Evolutionary conservation across 2,113 vertebrate genomes (phyloP).

Genomic region (Gymnorhina tibicen): DNA sequence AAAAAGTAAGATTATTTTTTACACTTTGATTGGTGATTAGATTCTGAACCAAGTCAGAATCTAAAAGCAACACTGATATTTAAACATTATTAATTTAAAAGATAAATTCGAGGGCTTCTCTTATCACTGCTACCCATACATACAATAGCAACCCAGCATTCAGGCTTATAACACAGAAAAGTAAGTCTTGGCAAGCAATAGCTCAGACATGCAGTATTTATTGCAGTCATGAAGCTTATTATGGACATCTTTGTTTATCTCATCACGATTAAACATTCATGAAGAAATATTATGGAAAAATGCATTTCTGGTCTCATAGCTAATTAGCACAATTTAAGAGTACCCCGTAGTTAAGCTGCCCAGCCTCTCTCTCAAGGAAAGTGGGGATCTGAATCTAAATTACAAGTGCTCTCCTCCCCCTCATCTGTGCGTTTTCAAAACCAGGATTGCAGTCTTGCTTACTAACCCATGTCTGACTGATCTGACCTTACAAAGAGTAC

Average conservation of each 20-base stretch:
- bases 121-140: neutral
- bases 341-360: neutral
- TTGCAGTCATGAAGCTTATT: neutral
- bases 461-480: neutral
- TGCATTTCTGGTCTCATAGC: neutral
- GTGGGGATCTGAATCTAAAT: neutral
- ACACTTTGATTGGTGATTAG: neutral
- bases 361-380: neutral
- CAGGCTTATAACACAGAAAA: neutral
- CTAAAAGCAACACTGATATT: neutral
- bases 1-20: neutral
- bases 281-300: neutral
- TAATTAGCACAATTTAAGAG: neutral
- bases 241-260: neutral
- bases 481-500: neutral
- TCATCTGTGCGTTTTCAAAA: conserved; percentile 12
- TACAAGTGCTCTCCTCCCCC: neutral
- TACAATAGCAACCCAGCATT: neutral
- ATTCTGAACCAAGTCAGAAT: neutral
- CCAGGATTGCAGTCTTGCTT: neutral
- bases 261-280: neutral
- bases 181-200: neutral
- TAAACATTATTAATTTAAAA: neutral
- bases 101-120: neutral
- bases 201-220: neutral